Evolutionary conservation across 2,113 vertebrate species (phyloP).

Genomic region (Erythrocercus mccallii): DNA sequence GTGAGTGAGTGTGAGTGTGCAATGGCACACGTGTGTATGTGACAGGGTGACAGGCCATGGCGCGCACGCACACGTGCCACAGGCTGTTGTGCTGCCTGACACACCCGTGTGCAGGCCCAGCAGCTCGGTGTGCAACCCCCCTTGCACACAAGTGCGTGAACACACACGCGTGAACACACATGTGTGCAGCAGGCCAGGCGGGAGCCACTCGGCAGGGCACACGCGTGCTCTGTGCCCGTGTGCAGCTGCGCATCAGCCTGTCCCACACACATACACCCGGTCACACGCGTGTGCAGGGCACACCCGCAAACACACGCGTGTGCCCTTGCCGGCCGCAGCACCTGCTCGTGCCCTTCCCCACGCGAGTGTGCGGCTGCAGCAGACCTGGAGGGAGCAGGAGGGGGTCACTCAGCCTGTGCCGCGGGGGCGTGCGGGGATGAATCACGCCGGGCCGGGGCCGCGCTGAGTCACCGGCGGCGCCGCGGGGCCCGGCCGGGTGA

Average conservation of each 20-base stretch:
- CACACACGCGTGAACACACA: fast-evolving
- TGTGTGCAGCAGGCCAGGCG: not conserved
- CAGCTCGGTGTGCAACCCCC: fast-evolving
- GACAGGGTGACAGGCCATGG: too few relatives aligned
- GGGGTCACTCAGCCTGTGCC: not conserved
- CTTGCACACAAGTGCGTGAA: fast-evolving
- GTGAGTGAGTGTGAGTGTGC: too few relatives aligned
- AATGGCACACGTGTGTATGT: too few relatives aligned
- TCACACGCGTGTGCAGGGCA: not conserved
- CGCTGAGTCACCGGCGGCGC: not conserved
- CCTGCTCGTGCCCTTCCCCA: not conserved
- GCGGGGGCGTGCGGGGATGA: not conserved
- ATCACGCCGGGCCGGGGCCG: not conserved
- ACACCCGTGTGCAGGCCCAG: fast-evolving
- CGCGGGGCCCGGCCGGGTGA: not conserved
- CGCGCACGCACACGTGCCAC: fast-evolving
- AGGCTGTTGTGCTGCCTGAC: not conserved
- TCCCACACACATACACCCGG: not conserved
- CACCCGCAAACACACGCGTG: not conserved
- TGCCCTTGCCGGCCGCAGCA: not conserved
- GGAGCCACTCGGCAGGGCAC: not conserved
- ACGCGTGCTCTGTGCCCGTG: not conserved
- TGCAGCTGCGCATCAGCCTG: not conserved
- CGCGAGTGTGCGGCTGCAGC: not conserved
- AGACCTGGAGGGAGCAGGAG: not conserved